Base-by-base conservation (phyloP, 2,797 vertebrate genomes). In the Siniperca obscura region DNA sequence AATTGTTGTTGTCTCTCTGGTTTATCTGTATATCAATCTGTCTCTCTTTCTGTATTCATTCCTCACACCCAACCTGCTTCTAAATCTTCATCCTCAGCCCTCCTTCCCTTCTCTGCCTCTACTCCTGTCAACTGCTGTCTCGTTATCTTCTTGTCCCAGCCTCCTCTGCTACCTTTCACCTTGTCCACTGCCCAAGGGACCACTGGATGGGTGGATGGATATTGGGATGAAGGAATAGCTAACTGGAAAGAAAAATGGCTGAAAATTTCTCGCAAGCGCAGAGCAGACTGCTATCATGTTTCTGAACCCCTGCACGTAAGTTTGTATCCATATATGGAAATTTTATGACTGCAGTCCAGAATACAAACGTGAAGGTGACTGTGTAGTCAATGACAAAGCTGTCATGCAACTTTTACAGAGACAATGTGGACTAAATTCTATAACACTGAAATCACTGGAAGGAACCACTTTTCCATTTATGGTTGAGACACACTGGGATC, bases 61-160 rank as follows among this genome's bases (percentile, higher is more conserved):
- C 17, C 2, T 62, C 62, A 71, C 52, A 30, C 61, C 27, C 22
- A 56, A 53, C 27, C 38, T 59, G n/a, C 61, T 42, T 60, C 60
- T 73, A 55, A 72, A 81, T 34, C 48, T 55, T 77, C 40, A 72
- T 76, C 42, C 68, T 64, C 57, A 66, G 19, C 40, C 17, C 17
- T 65, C 5, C 14, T 70, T n/a, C 30, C 61, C 13, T 64, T 36
- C 62, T 69, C 59, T 46, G 11, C 27, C 30, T 60, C 56, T n/a
- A 12, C 34, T 55, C 16, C 53, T 61, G 70, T 81, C 81, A 79
- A 27, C 36, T 62, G 42, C 25, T 61, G 44, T 57, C 70, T 36
- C 16, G 5, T 81, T 56, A 74, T 77, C 61, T 77, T 80, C 59
- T 65, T 70, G 48, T 75, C 68, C 73, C 66, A 34, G 46, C 22